Base-by-base conservation (phyloP, 2,797 vertebrate species). In the Erpetoichthys calabaricus region DNA sequence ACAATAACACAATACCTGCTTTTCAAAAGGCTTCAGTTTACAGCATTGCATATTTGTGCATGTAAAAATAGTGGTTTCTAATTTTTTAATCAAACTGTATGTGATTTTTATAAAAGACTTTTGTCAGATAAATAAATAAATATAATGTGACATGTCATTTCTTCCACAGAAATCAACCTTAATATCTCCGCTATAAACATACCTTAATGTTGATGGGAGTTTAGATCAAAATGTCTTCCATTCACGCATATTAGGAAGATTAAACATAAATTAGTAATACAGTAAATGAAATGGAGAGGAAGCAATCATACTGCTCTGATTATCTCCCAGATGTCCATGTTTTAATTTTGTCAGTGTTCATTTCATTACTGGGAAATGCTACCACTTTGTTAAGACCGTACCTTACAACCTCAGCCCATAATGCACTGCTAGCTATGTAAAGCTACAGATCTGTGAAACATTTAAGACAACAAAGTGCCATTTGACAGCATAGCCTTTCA, bases 391-490 rank as follows among this genome's bases (percentile, higher is more conserved):
- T 73, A 76, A 73, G 57, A 70, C 65, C 62, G 71, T 75, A 67
- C 65, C 79, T 79, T 76, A 67, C 73, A 75, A 68, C 61, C 69
- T 74, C 66, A 64, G 69, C 60, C 73, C 72, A 73, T 65, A 77
- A 73, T 74, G 75, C 76, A 71, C 70, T 68, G 62, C 44, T 71
- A 62, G 64, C 71, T 74, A 68, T 68, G 78, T 63, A 63, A 70
- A 59, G 74, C 75, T 66, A 73, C 67, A 67, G 78, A 87, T 88
- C 81, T 87, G 80, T 86, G 86, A 83, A 70, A 79, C 65, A 80
- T 85, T 89, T 90, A 89, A 88, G 87, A 97, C 91, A 97, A 97
- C 94, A 99, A 98, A 97, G 94, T 89, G 79, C 62, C 68, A 75
- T 94, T 94, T 93, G 92, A 94, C 90, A 91, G 86, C 58, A 71